Conservation (phyloP, 92 coral and sea anemone species). For the Chrysogorgia sp. region DNA sequence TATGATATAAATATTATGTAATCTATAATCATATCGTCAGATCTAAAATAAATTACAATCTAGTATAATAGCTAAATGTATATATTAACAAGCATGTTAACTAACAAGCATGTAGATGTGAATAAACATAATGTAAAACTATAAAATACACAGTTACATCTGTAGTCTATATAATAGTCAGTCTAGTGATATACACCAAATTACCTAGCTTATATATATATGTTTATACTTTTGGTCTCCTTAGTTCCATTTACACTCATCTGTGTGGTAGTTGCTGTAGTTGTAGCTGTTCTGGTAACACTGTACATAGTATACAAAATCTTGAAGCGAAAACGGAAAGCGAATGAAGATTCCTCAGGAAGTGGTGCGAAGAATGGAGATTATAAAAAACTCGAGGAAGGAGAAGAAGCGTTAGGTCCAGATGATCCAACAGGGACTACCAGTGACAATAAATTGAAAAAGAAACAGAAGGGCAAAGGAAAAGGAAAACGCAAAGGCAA, state of each 20-base stretch:
- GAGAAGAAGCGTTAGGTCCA: neutral
- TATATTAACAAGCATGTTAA: too few relatives aligned
- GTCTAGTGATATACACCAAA: neutral
- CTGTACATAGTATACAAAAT: conserved; percentile 16
- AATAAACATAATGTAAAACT: too few relatives aligned
- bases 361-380: neutral
- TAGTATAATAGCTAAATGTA: too few relatives aligned
- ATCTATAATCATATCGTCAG: too few relatives aligned
- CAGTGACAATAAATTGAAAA: neutral
- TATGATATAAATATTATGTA: too few relatives aligned
- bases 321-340: conserved; percentile 1
- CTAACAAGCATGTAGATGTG: too few relatives aligned
- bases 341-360: neutral
- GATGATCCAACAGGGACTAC: neutral
- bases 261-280: conserved; percentile 8
- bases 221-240: too few relatives aligned
- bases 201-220: neutral
- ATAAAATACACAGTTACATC: too few relatives aligned
- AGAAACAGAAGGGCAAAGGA: conserved; percentile 22
- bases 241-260: conserved; percentile 37
- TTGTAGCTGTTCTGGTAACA: neutral
- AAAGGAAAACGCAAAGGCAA: conserved; percentile 12
- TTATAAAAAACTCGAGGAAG: conserved; percentile 24
- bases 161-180: neutral
- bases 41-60: too few relatives aligned